Evolutionary conservation across 1,140 invertebrate species (phyloP).

Genomic region (Drosophila insularis): DNA sequence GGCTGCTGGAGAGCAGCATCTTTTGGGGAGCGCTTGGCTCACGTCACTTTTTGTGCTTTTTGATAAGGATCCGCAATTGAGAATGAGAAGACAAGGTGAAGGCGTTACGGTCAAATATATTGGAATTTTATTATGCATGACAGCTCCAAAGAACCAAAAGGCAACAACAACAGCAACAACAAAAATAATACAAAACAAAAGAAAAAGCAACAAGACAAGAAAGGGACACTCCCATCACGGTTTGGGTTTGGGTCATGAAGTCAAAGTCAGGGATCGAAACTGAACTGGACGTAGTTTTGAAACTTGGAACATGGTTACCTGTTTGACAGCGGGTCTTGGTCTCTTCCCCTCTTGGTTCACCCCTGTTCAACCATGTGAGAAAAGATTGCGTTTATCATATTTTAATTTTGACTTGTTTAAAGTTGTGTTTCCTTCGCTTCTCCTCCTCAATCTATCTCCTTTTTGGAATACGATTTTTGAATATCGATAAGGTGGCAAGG

Average conservation of each 20-base stretch:
- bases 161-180: slow-evolving; percentile 19
- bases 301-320: slow-evolving; percentile 50
- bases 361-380: slow-evolving; percentile 77
- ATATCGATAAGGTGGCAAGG: slow-evolving; percentile 72
- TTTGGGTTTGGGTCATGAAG: slow-evolving; percentile 46
- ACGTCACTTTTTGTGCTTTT: slow-evolving; percentile 75
- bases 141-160: slow-evolving; percentile 56
- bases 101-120: slow-evolving; percentile 74
- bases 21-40: slow-evolving; percentile 40
- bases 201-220: slow-evolving; percentile 43
- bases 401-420: slow-evolving; percentile 75
- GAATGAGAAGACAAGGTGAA: slow-evolving; percentile 60
- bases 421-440: slow-evolving; percentile 35
- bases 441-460: slow-evolving; percentile 10
- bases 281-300: slow-evolving; percentile 17
- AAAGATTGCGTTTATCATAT: slow-evolving; percentile 80
- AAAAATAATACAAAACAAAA: slow-evolving; percentile 33
- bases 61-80: slow-evolving; percentile 77
- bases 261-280: slow-evolving; percentile 29
- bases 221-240: slow-evolving; percentile 68
- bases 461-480: slow-evolving; percentile 72
- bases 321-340: slow-evolving; percentile 71
- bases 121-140: slow-evolving; percentile 80
- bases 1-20: background rate
- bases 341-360: slow-evolving; percentile 21